phyloP scores from a whole-genome alignment of 2,113 vertebrate species.

The Forbesichthys papilliferus region DNA sequence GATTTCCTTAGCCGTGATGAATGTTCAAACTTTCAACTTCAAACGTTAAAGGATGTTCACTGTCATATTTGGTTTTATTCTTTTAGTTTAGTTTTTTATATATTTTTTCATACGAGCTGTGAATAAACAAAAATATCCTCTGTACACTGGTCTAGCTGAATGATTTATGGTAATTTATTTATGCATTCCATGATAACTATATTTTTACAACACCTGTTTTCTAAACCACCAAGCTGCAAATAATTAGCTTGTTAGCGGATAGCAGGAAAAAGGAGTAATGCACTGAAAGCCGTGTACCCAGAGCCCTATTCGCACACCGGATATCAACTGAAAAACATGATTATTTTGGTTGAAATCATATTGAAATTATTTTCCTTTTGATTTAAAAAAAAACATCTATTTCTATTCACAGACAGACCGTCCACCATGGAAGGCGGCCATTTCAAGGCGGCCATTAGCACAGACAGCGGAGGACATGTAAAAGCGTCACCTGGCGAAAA shows the following conservation, averaged over 20 bases:
- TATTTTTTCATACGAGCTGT: no score
- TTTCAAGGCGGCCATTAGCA: constrained; percentile 67
- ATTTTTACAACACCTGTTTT: constrained; percentile 34
- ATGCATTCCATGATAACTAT: constrained; percentile 29
- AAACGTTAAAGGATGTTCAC: neutral
- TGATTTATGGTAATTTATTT: constrained; percentile 33
- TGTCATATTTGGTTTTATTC: neutral
- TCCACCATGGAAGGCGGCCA: constrained; percentile 69
- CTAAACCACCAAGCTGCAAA: constrained; percentile 20
- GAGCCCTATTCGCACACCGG: no score
- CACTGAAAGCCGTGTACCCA: no score
- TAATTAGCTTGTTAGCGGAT: constrained; percentile 48
- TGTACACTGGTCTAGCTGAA: constrained; percentile 21
- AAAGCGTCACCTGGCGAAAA: constrained; percentile 81
- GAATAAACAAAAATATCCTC: constrained; percentile 5
- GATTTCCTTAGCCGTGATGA: no score
- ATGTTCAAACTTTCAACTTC: no score
- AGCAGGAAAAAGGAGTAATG: neutral
- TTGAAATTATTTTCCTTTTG: neutral
- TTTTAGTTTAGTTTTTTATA: neutral
- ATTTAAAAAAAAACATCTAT: neutral
- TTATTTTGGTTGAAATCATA: no score
- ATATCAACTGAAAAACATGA: no score
- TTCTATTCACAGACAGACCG: constrained; percentile 54
- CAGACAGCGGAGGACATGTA: constrained; percentile 79